These are phyloP conservation scores for Zophobas atratus DNA, from an alignment of 1,140 invertebrate genomes.

Conservation along the genomic window DNA sequence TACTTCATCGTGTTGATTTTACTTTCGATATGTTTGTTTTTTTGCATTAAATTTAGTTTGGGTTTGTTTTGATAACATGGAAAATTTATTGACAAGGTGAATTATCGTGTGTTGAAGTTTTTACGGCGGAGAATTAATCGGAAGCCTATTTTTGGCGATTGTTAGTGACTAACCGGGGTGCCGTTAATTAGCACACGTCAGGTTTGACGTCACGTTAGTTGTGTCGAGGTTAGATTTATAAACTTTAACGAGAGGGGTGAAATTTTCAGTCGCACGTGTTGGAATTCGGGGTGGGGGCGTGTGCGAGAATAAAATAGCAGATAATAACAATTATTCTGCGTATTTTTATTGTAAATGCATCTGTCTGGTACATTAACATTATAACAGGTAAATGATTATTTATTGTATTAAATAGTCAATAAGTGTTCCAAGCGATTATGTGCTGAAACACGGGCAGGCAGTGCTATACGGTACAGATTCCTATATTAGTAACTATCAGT, in stretches of 20 bases:
- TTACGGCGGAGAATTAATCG: slow-evolving; percentile 2
- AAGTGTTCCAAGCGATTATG: slow-evolving; percentile 67
- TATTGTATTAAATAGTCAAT: slow-evolving; percentile 67
- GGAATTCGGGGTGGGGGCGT: background rate
- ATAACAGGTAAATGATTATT: slow-evolving; percentile 67
- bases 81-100: slow-evolving; percentile 1
- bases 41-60: slow-evolving; percentile 10
- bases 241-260: no score
- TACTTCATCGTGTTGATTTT: background rate
- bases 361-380: slow-evolving; percentile 65
- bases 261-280: no score
- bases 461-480: slow-evolving; percentile 67
- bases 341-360: slow-evolving; percentile 66
- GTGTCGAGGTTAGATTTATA: background rate
- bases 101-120: background rate
- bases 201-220: background rate
- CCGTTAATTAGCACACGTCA: background rate
- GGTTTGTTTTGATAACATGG: slow-evolving; percentile 20
- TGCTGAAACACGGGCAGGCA: slow-evolving; percentile 68
- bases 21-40: slow-evolving; percentile 2
- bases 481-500: slow-evolving; percentile 50
- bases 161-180: background rate
- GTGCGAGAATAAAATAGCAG: slow-evolving; percentile 4
- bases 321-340: slow-evolving; percentile 59
- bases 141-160: background rate